Evolutionary conservation across 2,113 vertebrate genomes (phyloP), one percentile per base, ranked within the genome.

Genomic region (Antennarius striatus): DNA sequence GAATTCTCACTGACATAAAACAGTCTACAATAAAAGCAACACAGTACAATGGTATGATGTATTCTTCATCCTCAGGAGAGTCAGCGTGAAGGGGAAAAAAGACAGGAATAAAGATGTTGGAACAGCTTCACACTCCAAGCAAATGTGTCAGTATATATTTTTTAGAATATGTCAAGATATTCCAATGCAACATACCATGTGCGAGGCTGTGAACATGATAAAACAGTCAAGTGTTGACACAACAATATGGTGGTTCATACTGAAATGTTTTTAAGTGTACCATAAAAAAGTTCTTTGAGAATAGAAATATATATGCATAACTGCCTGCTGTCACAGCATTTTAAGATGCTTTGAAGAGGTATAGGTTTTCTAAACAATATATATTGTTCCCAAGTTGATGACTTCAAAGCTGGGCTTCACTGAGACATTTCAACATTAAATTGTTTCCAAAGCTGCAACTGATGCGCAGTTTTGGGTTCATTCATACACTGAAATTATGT

Each of bases 1-100:
- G 68, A 83, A 80, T 81, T 85, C 73, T 82, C 77, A 68, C 65
- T 40, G 78, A 84, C 79, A 88, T 84, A 78, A 89, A 89, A 91
- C 74, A 84, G 68, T 52, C 78, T 66, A 75, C 83, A 84, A 89
- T 89, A 77, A 91, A 88, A 85, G 86, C 65, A 66, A 69, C 63
- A 48, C 50, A 66, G 73, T 66, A 80, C 86, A 82, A 86, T 85
- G 83, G 68, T 68, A 68, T 75, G 80, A 80, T 72, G 84, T 85
- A 62, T 73, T 86, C 79, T 64, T 66, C 76, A 84, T 86, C 70
- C 88, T 89, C 88, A 49, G 72, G 86, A 84, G 89, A 89, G 57
- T 75, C 73, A 29, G 77, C 56, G 73, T 75, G 80, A 79, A 79
- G 82, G 75, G 75, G 65, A 77, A 85, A 84, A 82, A 80, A 75